Percentiles rank a stretch among this genome's conserved stretches.
Evolutionary conservation across 2,888 invertebrate species (phyloP).

Genomic region (Coelinius sp.): DNA sequence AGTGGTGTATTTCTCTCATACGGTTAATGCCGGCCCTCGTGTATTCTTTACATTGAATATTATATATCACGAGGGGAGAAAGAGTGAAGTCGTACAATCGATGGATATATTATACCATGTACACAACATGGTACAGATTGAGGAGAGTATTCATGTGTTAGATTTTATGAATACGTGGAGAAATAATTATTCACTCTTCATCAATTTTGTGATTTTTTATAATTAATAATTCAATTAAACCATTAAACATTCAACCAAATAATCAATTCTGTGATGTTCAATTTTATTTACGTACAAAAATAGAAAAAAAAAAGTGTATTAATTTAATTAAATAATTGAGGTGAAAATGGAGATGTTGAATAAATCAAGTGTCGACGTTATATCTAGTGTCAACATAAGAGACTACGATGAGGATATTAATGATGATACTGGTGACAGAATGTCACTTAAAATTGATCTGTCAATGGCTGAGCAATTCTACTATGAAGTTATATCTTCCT

Average conservation of each 20-base stretch:
- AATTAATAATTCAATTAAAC: neutral
- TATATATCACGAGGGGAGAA: neutral
- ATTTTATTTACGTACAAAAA: no score
- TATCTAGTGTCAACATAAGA: constrained; percentile 65
- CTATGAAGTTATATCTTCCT: constrained; percentile 69
- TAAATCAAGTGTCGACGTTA: constrained; percentile 65
- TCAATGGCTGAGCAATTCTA: constrained; percentile 68
- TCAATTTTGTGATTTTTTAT: neutral
- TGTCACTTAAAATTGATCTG: constrained; percentile 65
- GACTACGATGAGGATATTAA: constrained; percentile 54
- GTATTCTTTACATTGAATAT: neutral
- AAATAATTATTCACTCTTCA: neutral
- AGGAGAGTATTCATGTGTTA: neutral
- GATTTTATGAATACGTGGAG: neutral
- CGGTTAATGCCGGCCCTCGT: neutral
- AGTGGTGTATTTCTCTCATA: neutral
- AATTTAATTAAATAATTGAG: neutral
- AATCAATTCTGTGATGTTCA: neutral
- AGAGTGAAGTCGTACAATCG: constrained; percentile 10
- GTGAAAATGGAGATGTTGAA: constrained; percentile 66
- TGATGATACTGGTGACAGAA: constrained; percentile 56
- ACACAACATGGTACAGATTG: constrained; percentile 14
- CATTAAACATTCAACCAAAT: constrained; percentile 1
- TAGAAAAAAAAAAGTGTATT: no score
- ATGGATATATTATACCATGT: constrained; percentile 32